Evolutionary conservation across 2,888 invertebrate species (phyloP).

Genomic region (Tuberolachnus salignus): DNA sequence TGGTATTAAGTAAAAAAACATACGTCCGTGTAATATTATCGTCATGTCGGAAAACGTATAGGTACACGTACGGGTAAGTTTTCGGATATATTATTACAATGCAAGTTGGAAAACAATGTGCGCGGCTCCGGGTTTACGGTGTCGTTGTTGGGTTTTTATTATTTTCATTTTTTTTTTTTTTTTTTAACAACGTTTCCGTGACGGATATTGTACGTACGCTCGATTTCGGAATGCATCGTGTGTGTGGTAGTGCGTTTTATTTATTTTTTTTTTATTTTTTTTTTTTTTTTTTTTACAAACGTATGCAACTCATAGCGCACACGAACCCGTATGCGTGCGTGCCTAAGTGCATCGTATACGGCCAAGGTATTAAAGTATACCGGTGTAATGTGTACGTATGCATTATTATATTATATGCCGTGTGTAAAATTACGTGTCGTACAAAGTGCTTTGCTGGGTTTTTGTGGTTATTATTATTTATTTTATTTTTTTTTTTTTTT

Average conservation of each 20-base stretch:
- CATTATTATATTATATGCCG: no score
- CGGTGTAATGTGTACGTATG: no score
- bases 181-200: not conserved
- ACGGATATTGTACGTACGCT: not conserved
- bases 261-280: no score
- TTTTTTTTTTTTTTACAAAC: no score
- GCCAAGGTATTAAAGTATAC: no score
- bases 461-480: no score
- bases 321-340: no score
- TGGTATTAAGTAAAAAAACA: not conserved
- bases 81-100: not conserved
- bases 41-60: not conserved
- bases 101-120: constrained; percentile 30
- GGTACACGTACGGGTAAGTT: not conserved
- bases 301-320: no score
- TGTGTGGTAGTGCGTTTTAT: not conserved
- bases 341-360: not conserved
- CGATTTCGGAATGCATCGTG: not conserved
- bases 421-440: no score
- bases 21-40: not conserved
- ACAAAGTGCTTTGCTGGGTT: no score
- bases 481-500: no score
- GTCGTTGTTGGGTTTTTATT: not conserved
- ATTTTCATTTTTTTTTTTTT: not conserved
- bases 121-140: not conserved